phyloP scores from a whole-genome alignment of 2,797 vertebrate genomes.

The Pseudopleuronectes americanus region DNA sequence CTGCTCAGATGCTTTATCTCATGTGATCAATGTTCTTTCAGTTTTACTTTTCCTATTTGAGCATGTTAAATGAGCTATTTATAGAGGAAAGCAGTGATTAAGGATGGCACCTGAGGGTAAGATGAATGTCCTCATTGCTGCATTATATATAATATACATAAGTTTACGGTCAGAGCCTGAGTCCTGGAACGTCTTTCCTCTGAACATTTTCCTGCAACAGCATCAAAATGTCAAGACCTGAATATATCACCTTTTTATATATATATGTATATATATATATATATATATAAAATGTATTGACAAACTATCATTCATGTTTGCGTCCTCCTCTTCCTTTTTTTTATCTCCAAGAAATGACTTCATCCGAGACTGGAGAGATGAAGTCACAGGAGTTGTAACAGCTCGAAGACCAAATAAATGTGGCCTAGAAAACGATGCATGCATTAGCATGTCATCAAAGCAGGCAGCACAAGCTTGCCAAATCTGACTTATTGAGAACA shows the following conservation, averaged over 20 bases:
- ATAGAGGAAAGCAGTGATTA: conserved; percentile 30
- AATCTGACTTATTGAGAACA: conserved; percentile 14
- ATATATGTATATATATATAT: too few relatives aligned
- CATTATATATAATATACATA: neutral
- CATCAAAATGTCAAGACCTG: conserved; percentile 15
- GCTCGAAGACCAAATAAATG: conserved; percentile 6
- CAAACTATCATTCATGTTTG: conserved; percentile 7
- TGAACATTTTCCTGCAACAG: conserved; percentile 11
- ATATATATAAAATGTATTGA: neutral
- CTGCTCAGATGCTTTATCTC: conserved; percentile 29
- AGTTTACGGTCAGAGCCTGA: conserved; percentile 6
- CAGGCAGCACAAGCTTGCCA: neutral
- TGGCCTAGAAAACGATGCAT: conserved; percentile 6
- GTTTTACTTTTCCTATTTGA: conserved; percentile 15
- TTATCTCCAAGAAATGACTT: neutral
- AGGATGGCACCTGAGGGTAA: conserved; percentile 20
- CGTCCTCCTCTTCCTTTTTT: neutral
- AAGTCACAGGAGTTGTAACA: neutral
- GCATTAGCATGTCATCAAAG: conserved; percentile 18
- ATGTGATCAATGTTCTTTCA: conserved; percentile 38
- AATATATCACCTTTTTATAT: conserved; percentile 6
- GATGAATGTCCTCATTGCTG: conserved; percentile 23
- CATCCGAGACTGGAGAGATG: conserved; percentile 5
- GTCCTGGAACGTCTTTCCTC: conserved; percentile 11
- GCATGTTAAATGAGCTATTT: conserved; percentile 25